phyloP scores from a whole-genome alignment of 2,888 invertebrate genomes.

The Agelastica alni region DNA sequence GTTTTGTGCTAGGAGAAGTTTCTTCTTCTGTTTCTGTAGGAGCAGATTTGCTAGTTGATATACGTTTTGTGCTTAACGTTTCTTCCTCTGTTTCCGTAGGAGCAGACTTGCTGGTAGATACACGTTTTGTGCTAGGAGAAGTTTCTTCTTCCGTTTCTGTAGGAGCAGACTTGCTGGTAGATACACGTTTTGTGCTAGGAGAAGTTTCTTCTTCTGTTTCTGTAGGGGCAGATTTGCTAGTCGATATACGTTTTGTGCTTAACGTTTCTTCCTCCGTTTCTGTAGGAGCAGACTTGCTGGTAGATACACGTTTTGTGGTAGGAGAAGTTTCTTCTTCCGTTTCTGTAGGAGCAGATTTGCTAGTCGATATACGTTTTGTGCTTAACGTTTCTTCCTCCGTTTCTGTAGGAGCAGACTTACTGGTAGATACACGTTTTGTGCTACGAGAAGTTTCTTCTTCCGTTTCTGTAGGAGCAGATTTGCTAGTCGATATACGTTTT shows the following conservation, averaged over 20 bases:
- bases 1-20: not conserved
- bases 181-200: not conserved
- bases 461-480: slow-evolving; percentile 1
- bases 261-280: not conserved
- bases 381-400: not conserved
- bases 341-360: not conserved
- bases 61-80: not conserved
- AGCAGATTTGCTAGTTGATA: not conserved
- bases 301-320: not conserved
- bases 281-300: slow-evolving; percentile 2
- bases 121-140: not conserved
- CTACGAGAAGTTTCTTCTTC: not conserved
- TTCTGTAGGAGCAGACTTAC: not conserved
- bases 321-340: not conserved
- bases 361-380: not conserved
- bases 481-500: not conserved
- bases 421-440: too few relatives aligned
- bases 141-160: slow-evolving; percentile 1
- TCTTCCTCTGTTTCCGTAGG: too few relatives aligned
- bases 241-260: too few relatives aligned
- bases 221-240: too few relatives aligned
- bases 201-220: too few relatives aligned
- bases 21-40: slow-evolving; percentile 2
- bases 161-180: slow-evolving; percentile 2
- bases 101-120: too few relatives aligned